Evolutionary conservation across 1,140 invertebrate species (phyloP).

Genomic region (Bursaphelenchus mucronatus): DNA sequence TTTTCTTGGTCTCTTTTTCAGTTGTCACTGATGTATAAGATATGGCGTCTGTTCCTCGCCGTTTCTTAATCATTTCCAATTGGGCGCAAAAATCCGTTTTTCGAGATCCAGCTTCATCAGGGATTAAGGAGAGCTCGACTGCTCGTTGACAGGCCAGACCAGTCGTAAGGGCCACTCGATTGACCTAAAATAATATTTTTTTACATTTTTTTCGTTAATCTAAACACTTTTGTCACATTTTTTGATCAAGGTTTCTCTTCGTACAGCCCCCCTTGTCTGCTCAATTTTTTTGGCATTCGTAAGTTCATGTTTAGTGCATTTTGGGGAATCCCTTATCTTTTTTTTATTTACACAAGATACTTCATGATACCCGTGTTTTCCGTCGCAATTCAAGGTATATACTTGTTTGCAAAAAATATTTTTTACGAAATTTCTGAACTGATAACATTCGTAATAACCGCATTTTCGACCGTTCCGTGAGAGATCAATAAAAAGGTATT

Average conservation of each 20-base stretch:
- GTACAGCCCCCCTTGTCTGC: too few relatives aligned
- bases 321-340: too few relatives aligned
- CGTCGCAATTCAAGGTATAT: too few relatives aligned
- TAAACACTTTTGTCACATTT: background rate
- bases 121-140: conserved; percentile 52
- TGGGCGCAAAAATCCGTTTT: conserved; percentile 9
- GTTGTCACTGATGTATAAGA: conserved; percentile 11
- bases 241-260: too few relatives aligned
- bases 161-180: conserved; percentile 53
- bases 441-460: too few relatives aligned
- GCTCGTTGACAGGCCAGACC: conserved; percentile 53
- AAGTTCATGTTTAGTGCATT: too few relatives aligned
- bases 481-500: background rate
- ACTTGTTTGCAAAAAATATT: background rate
- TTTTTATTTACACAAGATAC: too few relatives aligned
- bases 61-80: conserved; percentile 14
- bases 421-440: too few relatives aligned
- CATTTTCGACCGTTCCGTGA: too few relatives aligned
- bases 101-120: conserved; percentile 44
- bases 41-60: conserved; percentile 6
- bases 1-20: conserved; percentile 3
- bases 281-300: too few relatives aligned
- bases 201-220: conserved; percentile 5
- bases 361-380: too few relatives aligned
- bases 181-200: conserved; percentile 35